These are phyloP conservation scores for Procambarus virginalis DNA, from an alignment of 1,140 invertebrate species.

Conservation along the genomic window DNA sequence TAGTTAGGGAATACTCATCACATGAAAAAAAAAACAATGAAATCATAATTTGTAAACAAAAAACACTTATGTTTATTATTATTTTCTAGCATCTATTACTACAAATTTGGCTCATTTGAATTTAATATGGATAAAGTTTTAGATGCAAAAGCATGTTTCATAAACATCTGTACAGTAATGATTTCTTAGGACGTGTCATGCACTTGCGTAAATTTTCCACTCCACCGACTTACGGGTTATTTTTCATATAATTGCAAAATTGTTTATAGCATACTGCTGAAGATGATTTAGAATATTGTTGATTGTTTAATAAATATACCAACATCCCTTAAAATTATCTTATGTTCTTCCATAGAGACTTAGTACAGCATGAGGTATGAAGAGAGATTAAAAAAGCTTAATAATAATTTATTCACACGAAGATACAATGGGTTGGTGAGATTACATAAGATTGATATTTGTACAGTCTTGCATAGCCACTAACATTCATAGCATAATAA, in stretches of 20 bases:
- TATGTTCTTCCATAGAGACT: not conserved
- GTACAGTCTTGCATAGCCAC: no score
- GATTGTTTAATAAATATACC: slow-evolving; percentile 59
- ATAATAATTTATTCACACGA: no score
- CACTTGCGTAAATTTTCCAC: slow-evolving; percentile 31
- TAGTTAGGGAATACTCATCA: not conserved
- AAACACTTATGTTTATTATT: not conserved
- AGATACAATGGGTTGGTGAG: no score
- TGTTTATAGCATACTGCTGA: slow-evolving; percentile 50
- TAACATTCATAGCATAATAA: no score
- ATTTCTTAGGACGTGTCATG: not conserved
- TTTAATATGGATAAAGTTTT: not conserved
- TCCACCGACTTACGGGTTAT: slow-evolving; percentile 59
- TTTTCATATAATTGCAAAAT: slow-evolving; percentile 52
- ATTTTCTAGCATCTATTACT: not conserved
- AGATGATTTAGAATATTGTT: slow-evolving; percentile 52
- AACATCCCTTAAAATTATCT: slow-evolving; percentile 15
- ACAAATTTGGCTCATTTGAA: not conserved
- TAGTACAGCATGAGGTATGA: no score
- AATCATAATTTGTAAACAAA: not conserved
- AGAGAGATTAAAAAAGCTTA: no score
- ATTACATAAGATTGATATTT: no score
- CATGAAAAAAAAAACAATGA: not conserved
- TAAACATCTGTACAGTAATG: not conserved
- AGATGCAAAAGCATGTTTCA: not conserved